These are phyloP conservation scores for Drosophila kohkoa DNA, from an alignment of 1,140 invertebrate genomes.

Conservation along the genomic window DNA sequence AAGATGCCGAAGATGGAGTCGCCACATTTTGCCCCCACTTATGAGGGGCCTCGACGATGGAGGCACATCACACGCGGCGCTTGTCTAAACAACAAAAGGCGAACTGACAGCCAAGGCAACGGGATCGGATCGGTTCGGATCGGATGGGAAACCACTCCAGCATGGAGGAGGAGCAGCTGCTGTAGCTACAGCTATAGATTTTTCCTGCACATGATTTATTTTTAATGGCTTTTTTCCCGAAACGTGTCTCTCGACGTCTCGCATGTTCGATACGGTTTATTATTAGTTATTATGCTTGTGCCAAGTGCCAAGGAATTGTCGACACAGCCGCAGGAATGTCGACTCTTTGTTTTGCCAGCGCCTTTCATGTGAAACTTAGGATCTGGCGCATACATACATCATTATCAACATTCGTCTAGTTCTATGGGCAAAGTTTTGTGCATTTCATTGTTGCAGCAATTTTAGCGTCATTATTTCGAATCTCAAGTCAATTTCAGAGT, in stretches of 20 bases:
- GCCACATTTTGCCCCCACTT: conserved; percentile 21
- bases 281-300: conserved; percentile 58
- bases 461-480: conserved; percentile 25
- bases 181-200: conserved; percentile 40
- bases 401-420: conserved; percentile 23
- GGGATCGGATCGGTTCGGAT: conserved; percentile 8
- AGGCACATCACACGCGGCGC: conserved; percentile 68
- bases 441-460: conserved; percentile 52
- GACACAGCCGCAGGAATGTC: conserved; percentile 39
- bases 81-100: conserved; percentile 62
- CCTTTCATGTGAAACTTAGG: conserved; percentile 6
- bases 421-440: conserved; percentile 45
- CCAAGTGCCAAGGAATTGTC: conserved; percentile 42
- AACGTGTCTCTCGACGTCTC: conserved; percentile 35
- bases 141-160: conserved; percentile 8
- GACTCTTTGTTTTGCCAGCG: conserved; percentile 13
- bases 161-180: conserved; percentile 46
- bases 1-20: conserved; percentile 2
- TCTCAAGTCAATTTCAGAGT: conserved; percentile 1
- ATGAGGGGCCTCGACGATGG: conserved; percentile 55
- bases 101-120: conserved; percentile 11
- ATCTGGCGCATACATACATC: conserved; percentile 10
- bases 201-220: conserved; percentile 52
- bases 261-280: conserved; percentile 43
- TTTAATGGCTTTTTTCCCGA: conserved; percentile 52